phyloP scores from a whole-genome alignment of 2,113 vertebrate species.

The Stegastes partitus region DNA sequence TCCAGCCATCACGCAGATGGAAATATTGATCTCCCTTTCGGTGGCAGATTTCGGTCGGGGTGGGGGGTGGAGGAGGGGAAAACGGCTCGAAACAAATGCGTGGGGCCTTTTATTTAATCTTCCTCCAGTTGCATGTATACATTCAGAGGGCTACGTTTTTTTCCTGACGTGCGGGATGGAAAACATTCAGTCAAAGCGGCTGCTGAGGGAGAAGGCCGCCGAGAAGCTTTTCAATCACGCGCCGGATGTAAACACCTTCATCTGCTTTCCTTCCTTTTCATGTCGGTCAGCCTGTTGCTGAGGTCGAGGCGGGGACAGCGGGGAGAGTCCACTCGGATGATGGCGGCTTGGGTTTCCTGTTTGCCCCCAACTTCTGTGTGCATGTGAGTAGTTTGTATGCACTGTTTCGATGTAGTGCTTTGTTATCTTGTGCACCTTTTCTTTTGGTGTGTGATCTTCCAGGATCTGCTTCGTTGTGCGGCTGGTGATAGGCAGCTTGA shows the following conservation, averaged over 20 bases:
- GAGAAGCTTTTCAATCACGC: slow-evolving; percentile 36
- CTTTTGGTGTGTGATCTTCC: neutral
- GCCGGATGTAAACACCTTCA: slow-evolving; percentile 11
- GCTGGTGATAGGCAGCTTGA: slow-evolving; percentile 40
- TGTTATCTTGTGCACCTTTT: neutral
- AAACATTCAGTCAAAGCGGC: slow-evolving; percentile 19
- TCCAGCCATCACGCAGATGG: slow-evolving; percentile 38
- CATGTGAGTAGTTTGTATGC: neutral
- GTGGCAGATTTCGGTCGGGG: slow-evolving; percentile 3
- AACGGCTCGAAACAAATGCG: slow-evolving; percentile 50
- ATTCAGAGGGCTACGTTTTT: neutral
- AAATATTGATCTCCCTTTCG: slow-evolving; percentile 65
- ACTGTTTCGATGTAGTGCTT: neutral
- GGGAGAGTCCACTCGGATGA: neutral
- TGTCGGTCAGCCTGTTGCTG: neutral
- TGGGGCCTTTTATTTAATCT: slow-evolving; percentile 46
- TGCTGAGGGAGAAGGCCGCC: neutral
- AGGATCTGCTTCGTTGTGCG: neutral
- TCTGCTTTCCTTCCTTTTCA: slow-evolving; percentile 14
- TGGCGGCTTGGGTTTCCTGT: neutral
- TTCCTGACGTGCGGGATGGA: neutral
- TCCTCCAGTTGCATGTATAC: slow-evolving; percentile 6
- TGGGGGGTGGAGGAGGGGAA: neutral
- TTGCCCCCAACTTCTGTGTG: neutral
- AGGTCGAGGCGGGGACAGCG: neutral